These are phyloP conservation scores for Petaurus breviceps DNA, from an alignment of 2,113 vertebrate genomes.

Conservation along the genomic window DNA sequence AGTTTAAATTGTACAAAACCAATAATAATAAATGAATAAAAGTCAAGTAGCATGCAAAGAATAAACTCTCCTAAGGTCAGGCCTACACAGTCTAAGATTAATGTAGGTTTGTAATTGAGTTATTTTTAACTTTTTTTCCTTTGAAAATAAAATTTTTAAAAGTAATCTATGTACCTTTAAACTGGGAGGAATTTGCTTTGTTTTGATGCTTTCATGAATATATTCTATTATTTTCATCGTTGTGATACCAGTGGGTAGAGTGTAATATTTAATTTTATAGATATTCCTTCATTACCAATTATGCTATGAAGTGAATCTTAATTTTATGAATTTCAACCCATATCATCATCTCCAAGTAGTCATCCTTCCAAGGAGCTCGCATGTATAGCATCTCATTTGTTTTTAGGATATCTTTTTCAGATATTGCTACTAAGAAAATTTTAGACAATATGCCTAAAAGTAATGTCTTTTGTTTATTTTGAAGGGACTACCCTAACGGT, in stretches of 20 bases:
- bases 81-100: not conserved
- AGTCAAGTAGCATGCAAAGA: not conserved
- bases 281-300: not conserved
- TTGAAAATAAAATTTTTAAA: not conserved
- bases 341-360: too few species aligned
- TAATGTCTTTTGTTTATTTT: too few species aligned
- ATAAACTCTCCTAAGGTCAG: not conserved
- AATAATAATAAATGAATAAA: not conserved
- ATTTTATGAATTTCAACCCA: not conserved
- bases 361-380: too few species aligned
- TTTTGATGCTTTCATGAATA: not conserved
- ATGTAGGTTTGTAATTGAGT: not conserved
- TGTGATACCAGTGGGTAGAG: not conserved
- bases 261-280: not conserved
- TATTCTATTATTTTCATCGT: not conserved
- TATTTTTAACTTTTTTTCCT: not conserved
- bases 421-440: too few species aligned
- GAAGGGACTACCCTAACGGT: too few species aligned
- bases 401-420: too few species aligned
- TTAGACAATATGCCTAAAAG: too few species aligned
- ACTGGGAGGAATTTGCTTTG: not conserved
- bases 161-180: not conserved
- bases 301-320: not conserved
- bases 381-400: too few species aligned
- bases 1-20: not conserved